A percentile compares a stretch with the other conserved stretches of the same genome.
Conservation (phyloP, 35 echinoderm and acorn worm genomes). For the Diadema setosum region DNA sequence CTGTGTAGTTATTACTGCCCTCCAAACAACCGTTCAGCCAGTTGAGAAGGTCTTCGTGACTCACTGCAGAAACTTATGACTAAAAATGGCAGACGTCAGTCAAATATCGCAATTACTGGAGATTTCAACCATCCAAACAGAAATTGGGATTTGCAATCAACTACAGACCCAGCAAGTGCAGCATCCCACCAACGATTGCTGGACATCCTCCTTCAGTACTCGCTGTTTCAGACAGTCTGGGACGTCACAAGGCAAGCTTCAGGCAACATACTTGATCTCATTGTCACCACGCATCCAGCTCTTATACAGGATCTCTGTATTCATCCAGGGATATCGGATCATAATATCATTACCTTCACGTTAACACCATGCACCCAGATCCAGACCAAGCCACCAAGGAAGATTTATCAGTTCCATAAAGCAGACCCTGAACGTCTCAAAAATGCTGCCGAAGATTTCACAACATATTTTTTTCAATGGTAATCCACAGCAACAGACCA, state of each 20-base stretch:
- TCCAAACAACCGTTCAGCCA: not conserved
- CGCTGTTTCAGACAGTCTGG: not conserved
- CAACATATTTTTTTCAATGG: no score
- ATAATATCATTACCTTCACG: conserved; percentile 3
- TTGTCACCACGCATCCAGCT: conserved; percentile 23
- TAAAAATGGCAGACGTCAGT: not conserved
- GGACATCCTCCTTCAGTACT: not conserved
- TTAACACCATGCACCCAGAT: no score
- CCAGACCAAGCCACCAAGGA: no score
- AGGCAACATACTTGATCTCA: conserved; percentile 14
- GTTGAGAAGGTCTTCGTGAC: not conserved
- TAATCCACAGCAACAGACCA: no score
- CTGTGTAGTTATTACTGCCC: no score
- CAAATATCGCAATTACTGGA: conserved; percentile 5
- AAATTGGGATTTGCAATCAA: not conserved
- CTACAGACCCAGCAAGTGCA: not conserved
- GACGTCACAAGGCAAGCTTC: conserved; percentile 13
- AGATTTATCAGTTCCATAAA: no score
- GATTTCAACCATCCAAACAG: conserved; percentile 23
- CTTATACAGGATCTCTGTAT: not conserved
- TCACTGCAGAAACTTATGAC: not conserved
- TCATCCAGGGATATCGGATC: conserved; percentile 17
- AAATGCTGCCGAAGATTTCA: no score
- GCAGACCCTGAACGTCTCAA: no score
- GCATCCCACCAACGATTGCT: not conserved